These are phyloP conservation scores for Ricordea florida DNA, from an alignment of 92 coral and sea anemone species.

Conservation along the genomic window DNA sequence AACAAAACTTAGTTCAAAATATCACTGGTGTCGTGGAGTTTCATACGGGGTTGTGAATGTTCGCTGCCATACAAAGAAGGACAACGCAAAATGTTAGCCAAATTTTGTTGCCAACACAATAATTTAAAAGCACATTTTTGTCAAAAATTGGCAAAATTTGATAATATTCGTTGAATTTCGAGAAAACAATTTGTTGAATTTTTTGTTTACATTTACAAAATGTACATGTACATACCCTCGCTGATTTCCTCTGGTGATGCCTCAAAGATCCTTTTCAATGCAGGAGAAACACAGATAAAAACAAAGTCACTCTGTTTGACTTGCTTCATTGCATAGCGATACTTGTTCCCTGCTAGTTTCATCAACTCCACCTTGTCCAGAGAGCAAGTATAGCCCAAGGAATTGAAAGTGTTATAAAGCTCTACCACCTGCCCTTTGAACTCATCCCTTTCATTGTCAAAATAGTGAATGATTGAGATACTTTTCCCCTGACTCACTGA, in stretches of 20 bases:
- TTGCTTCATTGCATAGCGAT: slow-evolving; percentile 54
- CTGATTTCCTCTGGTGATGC: slow-evolving; percentile 28
- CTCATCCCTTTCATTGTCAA: neutral
- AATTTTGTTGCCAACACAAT: too few relatives aligned
- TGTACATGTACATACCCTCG: slow-evolving; percentile 3
- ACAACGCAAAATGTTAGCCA: too few relatives aligned
- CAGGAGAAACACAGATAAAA: slow-evolving; percentile 73
- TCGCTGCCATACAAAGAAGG: too few relatives aligned
- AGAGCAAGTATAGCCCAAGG: slow-evolving; percentile 21
- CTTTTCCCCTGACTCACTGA: slow-evolving; percentile 14
- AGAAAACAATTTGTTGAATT: too few relatives aligned
- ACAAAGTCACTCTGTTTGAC: slow-evolving; percentile 62
- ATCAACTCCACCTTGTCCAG: slow-evolving; percentile 42
- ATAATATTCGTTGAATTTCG: too few relatives aligned
- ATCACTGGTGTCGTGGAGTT: too few relatives aligned
- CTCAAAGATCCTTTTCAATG: slow-evolving; percentile 68
- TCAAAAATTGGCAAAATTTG: too few relatives aligned
- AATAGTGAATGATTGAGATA: slow-evolving; percentile 32
- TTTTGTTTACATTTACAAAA: too few relatives aligned
- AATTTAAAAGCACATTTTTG: too few relatives aligned
- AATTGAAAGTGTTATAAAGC: neutral
- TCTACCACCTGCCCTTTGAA: neutral
- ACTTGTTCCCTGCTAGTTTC: slow-evolving; percentile 49
- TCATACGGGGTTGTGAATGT: too few relatives aligned
- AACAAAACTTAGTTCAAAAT: too few relatives aligned